These are phyloP conservation scores for Drymonia ruficornis DNA, from an alignment of 2,888 invertebrate species.

Conservation along the genomic window DNA sequence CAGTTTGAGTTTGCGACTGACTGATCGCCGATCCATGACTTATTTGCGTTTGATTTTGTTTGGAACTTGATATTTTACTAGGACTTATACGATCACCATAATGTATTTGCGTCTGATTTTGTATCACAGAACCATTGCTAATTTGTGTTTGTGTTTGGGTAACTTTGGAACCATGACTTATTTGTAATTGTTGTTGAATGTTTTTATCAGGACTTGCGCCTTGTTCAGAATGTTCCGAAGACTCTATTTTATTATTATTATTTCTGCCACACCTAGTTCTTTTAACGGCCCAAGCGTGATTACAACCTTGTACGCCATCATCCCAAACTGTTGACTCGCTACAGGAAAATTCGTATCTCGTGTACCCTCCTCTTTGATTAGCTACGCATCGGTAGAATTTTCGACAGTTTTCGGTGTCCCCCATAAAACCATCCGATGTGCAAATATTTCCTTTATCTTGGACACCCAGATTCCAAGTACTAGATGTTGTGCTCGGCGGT, in stretches of 20 bases:
- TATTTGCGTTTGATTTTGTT: constrained; percentile 60
- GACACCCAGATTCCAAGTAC: constrained; percentile 11
- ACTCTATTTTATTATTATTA: constrained; percentile 14
- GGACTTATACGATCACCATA: constrained; percentile 43
- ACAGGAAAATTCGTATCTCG: constrained; percentile 90
- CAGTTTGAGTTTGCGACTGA: constrained; percentile 58
- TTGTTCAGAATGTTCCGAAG: constrained; percentile 9
- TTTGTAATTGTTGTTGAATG: constrained; percentile 53
- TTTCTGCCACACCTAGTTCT: constrained; percentile 63
- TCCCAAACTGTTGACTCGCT: constrained; percentile 93
- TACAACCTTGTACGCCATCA: constrained; percentile 88
- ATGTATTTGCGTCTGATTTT: constrained; percentile 61
- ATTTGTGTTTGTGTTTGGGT: constrained; percentile 58
- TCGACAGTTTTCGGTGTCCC: constrained; percentile 88
- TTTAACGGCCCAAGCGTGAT: constrained; percentile 87
- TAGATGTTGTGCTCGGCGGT: constrained; percentile 15
- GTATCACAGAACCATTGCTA: constrained; percentile 45
- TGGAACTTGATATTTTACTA: constrained; percentile 23
- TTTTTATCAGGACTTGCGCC: constrained; percentile 19
- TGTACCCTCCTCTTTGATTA: constrained; percentile 85
- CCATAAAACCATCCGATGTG: constrained; percentile 89
- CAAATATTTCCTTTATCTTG: constrained; percentile 67
- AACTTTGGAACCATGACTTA: constrained; percentile 51
- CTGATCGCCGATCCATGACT: constrained; percentile 51
- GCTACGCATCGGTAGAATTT: constrained; percentile 92